A percentile compares a stretch with the other conserved stretches of the same genome.
These are phyloP conservation scores for Nannoperca obscura DNA, from an alignment of 2,797 vertebrate genomes.

Conservation along the genomic window DNA sequence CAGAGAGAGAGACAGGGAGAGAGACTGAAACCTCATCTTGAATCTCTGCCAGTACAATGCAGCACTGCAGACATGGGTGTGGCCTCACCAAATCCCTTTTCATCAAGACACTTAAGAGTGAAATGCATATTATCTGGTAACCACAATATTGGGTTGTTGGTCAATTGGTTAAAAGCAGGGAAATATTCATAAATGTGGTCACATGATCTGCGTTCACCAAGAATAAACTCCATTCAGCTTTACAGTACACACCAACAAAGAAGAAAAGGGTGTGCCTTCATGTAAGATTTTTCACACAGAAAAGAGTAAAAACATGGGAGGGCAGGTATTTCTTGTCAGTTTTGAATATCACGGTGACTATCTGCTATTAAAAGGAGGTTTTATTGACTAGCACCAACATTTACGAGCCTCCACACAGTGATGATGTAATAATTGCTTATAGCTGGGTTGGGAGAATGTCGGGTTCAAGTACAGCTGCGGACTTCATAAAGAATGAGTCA, in stretches of 20 bases:
- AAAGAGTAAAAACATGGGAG: not conserved
- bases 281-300: not conserved
- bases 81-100: slow-evolving; percentile 33
- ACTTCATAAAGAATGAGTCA: slow-evolving; percentile 28
- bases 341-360: not conserved
- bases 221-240: not conserved
- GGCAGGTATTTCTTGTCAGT: not conserved
- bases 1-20: not conserved
- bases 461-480: slow-evolving; percentile 25
- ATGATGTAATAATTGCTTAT: slow-evolving; percentile 54
- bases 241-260: not conserved
- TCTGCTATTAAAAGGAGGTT: slow-evolving; percentile 24
- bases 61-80: slow-evolving; percentile 73
- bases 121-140: not conserved
- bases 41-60: slow-evolving; percentile 70
- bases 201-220: not conserved
- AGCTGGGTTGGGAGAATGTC: slow-evolving; percentile 49
- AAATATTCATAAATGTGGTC: not conserved
- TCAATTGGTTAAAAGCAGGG: not conserved
- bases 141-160: not conserved
- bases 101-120: slow-evolving; percentile 14
- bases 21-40: slow-evolving; percentile 45
- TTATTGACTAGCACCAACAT: slow-evolving; percentile 16
- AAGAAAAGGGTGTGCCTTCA: not conserved
- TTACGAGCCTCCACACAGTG: slow-evolving; percentile 28